Percentiles rank a stretch among this genome's conserved stretches.
Evolutionary conservation across 2,113 vertebrate species (phyloP).

Genomic region (Muntiacus muntjak): DNA sequence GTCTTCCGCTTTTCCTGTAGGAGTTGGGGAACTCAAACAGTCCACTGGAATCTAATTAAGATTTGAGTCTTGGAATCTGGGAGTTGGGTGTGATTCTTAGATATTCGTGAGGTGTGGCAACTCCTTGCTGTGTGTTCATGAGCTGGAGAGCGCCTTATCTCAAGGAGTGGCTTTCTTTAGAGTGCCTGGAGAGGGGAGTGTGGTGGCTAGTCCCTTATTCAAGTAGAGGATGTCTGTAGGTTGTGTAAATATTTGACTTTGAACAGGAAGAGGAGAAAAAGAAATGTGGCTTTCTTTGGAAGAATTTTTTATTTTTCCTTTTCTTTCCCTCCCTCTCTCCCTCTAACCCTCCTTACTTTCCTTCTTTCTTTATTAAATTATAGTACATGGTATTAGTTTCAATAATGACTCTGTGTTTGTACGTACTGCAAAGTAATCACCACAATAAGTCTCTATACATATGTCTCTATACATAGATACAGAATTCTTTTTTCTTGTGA

Average conservation of each 20-base stretch:
- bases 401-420: neutral
- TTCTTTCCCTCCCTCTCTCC: neutral
- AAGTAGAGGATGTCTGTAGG: neutral
- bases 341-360: neutral
- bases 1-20: neutral
- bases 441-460: neutral
- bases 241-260: slow-evolving; percentile 14
- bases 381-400: neutral
- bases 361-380: neutral
- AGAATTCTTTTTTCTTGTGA: neutral
- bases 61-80: neutral
- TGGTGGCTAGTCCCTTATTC: neutral
- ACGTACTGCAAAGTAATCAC: neutral
- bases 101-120: neutral
- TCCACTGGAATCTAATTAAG: neutral
- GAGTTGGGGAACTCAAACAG: neutral
- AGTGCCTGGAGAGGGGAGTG: neutral
- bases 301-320: neutral
- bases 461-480: neutral
- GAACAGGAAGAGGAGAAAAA: neutral
- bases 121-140: neutral
- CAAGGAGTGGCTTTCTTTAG: neutral
- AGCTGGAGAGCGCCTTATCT: neutral
- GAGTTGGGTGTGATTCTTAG: neutral
- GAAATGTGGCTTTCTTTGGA: neutral